phyloP scores from a whole-genome alignment of 2,888 invertebrate species.

The Machimus rusticus region DNA sequence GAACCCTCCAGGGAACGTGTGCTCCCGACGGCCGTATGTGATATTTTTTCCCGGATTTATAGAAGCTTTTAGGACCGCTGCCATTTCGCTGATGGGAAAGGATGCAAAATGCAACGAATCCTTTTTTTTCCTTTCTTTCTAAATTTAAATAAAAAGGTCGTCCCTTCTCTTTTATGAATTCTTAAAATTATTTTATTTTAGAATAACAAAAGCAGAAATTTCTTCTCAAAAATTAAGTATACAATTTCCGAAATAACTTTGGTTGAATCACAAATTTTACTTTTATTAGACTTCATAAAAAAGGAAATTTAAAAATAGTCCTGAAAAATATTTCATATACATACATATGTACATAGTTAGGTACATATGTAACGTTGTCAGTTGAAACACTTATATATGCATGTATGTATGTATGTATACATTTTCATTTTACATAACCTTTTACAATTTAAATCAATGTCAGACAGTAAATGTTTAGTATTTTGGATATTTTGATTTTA shows the following conservation, averaged over 20 bases:
- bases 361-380: too few relatives aligned
- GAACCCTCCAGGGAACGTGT: neutral
- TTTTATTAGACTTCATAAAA: neutral
- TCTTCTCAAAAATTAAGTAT: neutral
- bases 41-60: neutral
- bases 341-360: too few relatives aligned
- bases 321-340: too few relatives aligned
- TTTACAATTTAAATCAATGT: too few relatives aligned
- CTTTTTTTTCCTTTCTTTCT: neutral
- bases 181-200: neutral
- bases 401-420: too few relatives aligned
- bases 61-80: neutral
- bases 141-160: neutral
- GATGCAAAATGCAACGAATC: neutral
- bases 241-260: neutral
- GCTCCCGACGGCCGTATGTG: neutral
- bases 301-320: neutral
- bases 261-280: neutral
- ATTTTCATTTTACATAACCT: too few relatives aligned
- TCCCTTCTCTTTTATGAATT: neutral
- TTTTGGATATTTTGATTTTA: too few relatives aligned
- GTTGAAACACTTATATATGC: too few relatives aligned
- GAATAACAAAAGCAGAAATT: neutral
- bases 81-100: neutral
- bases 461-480: too few relatives aligned